Evolutionary conservation across 2,888 invertebrate genomes (phyloP).

Genomic region (Drosophila borborema): DNA sequence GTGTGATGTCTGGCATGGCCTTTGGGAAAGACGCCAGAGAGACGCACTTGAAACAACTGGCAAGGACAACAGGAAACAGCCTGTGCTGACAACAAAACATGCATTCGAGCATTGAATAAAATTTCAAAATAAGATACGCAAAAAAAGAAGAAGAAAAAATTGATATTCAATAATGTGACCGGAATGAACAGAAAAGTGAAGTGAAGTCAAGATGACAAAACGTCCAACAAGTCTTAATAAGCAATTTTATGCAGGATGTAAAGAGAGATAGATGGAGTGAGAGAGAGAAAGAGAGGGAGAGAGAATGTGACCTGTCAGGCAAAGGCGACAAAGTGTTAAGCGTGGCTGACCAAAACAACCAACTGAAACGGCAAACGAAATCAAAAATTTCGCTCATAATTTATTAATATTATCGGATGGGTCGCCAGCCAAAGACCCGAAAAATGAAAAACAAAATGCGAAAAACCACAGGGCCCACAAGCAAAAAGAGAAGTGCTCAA

Average conservation of each 20-base stretch:
- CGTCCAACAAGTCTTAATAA: conserved; percentile 22
- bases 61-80: conserved; percentile 53
- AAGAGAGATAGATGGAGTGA: not conserved
- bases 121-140: conserved; percentile 15
- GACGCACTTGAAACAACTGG: conserved; percentile 54
- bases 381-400: conserved; percentile 62
- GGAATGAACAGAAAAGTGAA: conserved; percentile 28
- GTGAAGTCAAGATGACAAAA: conserved; percentile 1
- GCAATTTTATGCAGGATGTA: conserved; percentile 46
- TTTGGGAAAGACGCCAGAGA: conserved; percentile 32
- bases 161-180: conserved; percentile 70
- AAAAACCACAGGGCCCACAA: conserved; percentile 19
- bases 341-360: conserved; percentile 21
- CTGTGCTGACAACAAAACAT: conserved; percentile 54
- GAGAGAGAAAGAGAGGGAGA: not conserved
- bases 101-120: conserved; percentile 57
- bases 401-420: conserved; percentile 73
- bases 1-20: conserved; percentile 47
- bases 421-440: conserved; percentile 27
- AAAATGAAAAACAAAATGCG: conserved; percentile 8
- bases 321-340: conserved; percentile 31
- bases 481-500: conserved; percentile 4
- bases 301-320: conserved; percentile 26
- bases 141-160: conserved; percentile 24
- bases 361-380: conserved; percentile 12